A percentile compares a stretch with the other conserved stretches of the same genome.
These are phyloP conservation scores for Eonycteris spelaea DNA, from an alignment of 2,113 vertebrate species.

Conservation along the genomic window DNA sequence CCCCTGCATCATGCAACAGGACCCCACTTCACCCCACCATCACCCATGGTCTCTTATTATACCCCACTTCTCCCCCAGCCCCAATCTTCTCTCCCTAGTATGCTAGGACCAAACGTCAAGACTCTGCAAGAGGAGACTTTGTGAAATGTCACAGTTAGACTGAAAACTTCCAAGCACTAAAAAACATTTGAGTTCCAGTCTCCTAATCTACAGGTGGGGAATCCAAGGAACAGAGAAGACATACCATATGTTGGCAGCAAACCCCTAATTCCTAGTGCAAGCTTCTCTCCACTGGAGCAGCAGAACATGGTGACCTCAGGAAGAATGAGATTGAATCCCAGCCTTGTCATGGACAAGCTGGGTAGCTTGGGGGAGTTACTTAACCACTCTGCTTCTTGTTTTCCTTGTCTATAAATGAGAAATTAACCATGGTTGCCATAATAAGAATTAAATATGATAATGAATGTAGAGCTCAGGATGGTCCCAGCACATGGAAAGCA, in stretches of 20 bases:
- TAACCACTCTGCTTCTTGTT: not conserved
- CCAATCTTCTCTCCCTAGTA: not conserved
- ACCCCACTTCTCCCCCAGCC: not conserved
- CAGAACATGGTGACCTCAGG: not conserved
- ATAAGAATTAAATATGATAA: not conserved
- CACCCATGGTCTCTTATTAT: not conserved
- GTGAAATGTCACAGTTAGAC: not conserved
- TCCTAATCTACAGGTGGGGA: not conserved
- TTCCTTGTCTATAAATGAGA: not conserved
- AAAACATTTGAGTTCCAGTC: not conserved
- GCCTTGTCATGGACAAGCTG: too few species aligned
- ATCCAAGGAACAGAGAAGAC: not conserved
- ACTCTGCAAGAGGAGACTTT: not conserved
- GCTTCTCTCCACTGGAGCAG: not conserved
- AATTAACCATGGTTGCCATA: not conserved
- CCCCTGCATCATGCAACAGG: not conserved
- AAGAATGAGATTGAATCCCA: not conserved
- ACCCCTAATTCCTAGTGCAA: not conserved
- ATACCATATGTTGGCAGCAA: too few species aligned
- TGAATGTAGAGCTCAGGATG: not conserved
- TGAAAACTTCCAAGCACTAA: not conserved
- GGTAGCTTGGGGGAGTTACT: not conserved
- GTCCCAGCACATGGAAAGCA: not conserved
- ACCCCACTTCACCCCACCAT: too few species aligned
- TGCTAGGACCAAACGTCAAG: not conserved